Conservation (phyloP, 1,140 invertebrate species). For the Nomia melanderi region DNA sequence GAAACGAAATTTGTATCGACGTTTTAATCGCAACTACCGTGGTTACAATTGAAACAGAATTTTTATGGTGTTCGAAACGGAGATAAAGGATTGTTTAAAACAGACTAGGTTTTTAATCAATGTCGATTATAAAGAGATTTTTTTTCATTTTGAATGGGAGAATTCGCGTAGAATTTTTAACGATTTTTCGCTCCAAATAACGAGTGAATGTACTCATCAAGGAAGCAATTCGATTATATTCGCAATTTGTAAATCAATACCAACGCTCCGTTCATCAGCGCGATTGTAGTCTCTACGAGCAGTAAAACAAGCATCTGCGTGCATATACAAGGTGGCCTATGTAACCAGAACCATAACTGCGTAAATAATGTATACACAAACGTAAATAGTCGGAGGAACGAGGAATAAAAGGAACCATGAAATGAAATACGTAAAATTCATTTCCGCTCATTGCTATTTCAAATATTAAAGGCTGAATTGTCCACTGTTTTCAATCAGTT, state of each 20-base stretch:
- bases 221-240: slow-evolving; percentile 7
- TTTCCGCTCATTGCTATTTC: too few relatives aligned
- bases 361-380: too few relatives aligned
- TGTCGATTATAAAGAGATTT: too few relatives aligned
- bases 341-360: neutral
- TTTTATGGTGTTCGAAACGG: too few relatives aligned
- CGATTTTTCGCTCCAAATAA: neutral
- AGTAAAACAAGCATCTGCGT: neutral
- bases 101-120: neutral
- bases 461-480: too few relatives aligned
- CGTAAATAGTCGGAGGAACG: too few relatives aligned
- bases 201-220: neutral
- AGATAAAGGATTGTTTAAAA: neutral
- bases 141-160: neutral
- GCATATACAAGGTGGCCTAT: neutral
- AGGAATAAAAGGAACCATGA: too few relatives aligned
- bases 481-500: too few relatives aligned
- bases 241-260: slow-evolving; percentile 16
- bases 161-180: neutral
- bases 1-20: too few relatives aligned
- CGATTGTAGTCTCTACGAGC: neutral
- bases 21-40: too few relatives aligned
- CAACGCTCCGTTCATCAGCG: neutral
- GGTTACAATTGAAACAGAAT: too few relatives aligned
- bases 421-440: too few relatives aligned